phyloP scores from a whole-genome alignment of 2,888 invertebrate species.

The Endotricha flammealis region DNA sequence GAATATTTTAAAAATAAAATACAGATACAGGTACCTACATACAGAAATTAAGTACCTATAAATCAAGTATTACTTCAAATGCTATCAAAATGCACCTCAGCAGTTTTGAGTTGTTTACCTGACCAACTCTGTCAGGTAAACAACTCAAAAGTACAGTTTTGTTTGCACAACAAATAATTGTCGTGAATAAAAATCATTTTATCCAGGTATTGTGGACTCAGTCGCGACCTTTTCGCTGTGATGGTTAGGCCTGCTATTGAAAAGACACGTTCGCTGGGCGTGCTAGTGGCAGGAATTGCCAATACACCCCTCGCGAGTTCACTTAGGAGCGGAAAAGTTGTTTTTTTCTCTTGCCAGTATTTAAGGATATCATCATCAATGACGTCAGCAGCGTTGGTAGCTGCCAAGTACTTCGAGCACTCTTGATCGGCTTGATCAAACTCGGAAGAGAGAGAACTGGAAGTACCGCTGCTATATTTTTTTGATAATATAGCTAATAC shows the following conservation, averaged over 20 bases:
- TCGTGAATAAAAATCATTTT: conserved; percentile 1
- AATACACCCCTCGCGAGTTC: conserved; percentile 9
- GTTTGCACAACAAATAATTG: no score
- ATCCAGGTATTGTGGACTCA: background rate
- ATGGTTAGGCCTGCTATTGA: conserved; percentile 7
- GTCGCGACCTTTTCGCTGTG: background rate
- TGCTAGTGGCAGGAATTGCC: conserved; percentile 13
- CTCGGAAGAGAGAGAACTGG: background rate
- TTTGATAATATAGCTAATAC: background rate
- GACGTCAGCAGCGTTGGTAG: conserved; percentile 3
- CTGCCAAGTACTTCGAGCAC: conserved; percentile 4
- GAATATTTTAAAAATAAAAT: no score
- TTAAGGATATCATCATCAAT: conserved; percentile 6
- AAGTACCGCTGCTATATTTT: conserved; percentile 1
- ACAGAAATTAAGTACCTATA: no score
- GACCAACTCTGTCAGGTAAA: no score
- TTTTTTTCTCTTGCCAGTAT: conserved; percentile 10
- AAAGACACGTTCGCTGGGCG: conserved; percentile 12
- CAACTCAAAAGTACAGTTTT: no score
- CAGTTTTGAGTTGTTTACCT: no score
- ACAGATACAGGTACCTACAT: no score
- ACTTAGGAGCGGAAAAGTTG: conserved; percentile 3
- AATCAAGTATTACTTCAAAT: no score
- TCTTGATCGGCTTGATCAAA: conserved; percentile 3
- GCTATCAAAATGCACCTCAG: no score